A percentile compares a stretch with the other conserved stretches of the same genome.
These are phyloP conservation scores for Sebastes minor DNA, from an alignment of 2,797 vertebrate species.

Conservation along the genomic window DNA sequence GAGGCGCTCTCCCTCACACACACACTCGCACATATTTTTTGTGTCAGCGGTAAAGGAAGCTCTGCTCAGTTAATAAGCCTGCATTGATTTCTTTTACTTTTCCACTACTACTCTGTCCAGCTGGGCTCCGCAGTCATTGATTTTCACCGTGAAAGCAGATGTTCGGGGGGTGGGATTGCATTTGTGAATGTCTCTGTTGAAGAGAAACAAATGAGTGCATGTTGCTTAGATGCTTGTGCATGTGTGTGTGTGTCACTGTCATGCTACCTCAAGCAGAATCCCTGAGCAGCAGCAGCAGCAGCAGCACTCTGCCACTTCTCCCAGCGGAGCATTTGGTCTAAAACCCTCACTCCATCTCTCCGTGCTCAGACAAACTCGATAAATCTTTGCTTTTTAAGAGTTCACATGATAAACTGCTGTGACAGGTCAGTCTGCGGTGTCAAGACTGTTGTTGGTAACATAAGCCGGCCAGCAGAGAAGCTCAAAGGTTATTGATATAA, in stretches of 20 bases:
- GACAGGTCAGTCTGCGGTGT: slow-evolving; percentile 26
- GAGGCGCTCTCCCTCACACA: slow-evolving; percentile 4
- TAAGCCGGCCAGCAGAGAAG: slow-evolving; percentile 16
- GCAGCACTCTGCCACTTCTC: slow-evolving; percentile 42
- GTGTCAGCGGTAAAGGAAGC: slow-evolving; percentile 62
- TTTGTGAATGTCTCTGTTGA: slow-evolving; percentile 56
- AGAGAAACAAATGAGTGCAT: slow-evolving; percentile 41
- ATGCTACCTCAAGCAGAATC: slow-evolving; percentile 44
- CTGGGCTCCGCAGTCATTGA: slow-evolving; percentile 62
- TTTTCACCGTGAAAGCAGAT: slow-evolving; percentile 60
- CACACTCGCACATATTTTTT: slow-evolving; percentile 33
- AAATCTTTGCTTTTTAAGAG: slow-evolving; percentile 57
- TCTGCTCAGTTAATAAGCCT: slow-evolving; percentile 70
- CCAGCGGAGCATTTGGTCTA: slow-evolving; percentile 59
- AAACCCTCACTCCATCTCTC: slow-evolving; percentile 47
- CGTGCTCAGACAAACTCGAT: slow-evolving; percentile 45
- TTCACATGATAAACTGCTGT: slow-evolving; percentile 53
- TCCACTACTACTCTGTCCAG: slow-evolving; percentile 57
- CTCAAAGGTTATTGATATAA: slow-evolving; percentile 36
- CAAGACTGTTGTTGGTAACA: slow-evolving; percentile 30
- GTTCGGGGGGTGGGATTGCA: slow-evolving; percentile 7
- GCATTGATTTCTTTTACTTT: slow-evolving; percentile 79
- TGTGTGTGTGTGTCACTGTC: slow-evolving; percentile 24
- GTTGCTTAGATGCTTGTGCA: background rate
- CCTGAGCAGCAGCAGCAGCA: slow-evolving; percentile 17